phyloP scores from a whole-genome alignment of 2,113 vertebrate genomes.

The Pelecanoides urinatrix region DNA sequence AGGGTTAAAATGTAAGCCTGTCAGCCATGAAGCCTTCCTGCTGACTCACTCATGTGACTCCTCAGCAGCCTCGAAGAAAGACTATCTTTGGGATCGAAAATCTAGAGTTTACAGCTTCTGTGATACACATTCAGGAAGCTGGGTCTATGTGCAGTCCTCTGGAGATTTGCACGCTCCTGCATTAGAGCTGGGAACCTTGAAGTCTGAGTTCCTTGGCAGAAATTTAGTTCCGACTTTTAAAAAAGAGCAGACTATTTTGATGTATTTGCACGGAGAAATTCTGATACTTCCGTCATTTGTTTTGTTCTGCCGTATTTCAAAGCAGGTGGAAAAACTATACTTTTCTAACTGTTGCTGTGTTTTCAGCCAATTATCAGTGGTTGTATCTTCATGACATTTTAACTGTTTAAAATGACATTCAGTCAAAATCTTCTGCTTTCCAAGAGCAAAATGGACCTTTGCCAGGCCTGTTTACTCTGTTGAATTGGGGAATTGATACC shows the following conservation, averaged over 20 bases:
- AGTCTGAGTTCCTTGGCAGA: neutral
- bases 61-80: neutral
- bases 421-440: neutral
- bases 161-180: neutral
- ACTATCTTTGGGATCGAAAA: neutral
- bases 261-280: neutral
- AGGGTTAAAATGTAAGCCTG: neutral
- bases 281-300: neutral
- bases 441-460: neutral
- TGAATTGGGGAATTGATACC: neutral
- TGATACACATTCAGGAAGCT: neutral
- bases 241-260: neutral
- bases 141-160: neutral
- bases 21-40: neutral
- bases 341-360: neutral
- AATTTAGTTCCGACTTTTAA: neutral
- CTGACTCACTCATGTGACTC: conserved; percentile 44
- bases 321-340: neutral
- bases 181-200: neutral
- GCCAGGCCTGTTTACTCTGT: neutral
- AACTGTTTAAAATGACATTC: neutral
- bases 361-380: neutral
- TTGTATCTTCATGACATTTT: neutral
- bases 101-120: neutral
- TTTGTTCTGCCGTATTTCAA: neutral